These are phyloP conservation scores for Vulpes ferrilata DNA, from an alignment of 2,113 vertebrate species.

Conservation along the genomic window DNA sequence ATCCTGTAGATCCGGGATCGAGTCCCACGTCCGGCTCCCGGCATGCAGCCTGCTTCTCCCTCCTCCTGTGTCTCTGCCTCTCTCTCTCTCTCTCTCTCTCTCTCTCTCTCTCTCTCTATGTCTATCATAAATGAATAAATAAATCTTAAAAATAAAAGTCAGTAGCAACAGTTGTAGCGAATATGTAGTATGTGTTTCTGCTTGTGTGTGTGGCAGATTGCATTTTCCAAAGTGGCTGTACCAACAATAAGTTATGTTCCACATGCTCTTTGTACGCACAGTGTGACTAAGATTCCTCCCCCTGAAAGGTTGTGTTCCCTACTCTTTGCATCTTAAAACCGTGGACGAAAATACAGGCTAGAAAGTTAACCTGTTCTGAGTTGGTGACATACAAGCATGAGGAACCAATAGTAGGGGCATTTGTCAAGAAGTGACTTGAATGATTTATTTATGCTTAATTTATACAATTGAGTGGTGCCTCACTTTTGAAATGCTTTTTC, in stretches of 20 bases:
- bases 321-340: background rate
- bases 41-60: no score
- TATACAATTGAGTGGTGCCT: background rate
- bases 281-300: background rate
- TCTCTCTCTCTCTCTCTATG: no score
- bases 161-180: background rate
- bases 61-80: no score
- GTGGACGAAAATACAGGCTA: background rate
- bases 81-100: no score
- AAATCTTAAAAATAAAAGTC: background rate
- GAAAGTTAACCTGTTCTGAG: background rate
- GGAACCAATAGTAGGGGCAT: background rate
- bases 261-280: background rate
- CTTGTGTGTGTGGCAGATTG: background rate
- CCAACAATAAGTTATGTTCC: background rate
- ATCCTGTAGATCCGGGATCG: no score
- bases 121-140: no score
- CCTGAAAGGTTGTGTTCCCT: background rate
- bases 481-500: slow-evolving; percentile 39
- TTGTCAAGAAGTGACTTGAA: background rate
- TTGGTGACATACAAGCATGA: background rate
- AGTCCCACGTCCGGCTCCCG: no score
- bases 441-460: background rate
- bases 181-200: background rate
- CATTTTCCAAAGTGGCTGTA: background rate